Evolutionary conservation across 2,113 vertebrate species (phyloP).

Genomic region (Nothoprocta perdicaria): DNA sequence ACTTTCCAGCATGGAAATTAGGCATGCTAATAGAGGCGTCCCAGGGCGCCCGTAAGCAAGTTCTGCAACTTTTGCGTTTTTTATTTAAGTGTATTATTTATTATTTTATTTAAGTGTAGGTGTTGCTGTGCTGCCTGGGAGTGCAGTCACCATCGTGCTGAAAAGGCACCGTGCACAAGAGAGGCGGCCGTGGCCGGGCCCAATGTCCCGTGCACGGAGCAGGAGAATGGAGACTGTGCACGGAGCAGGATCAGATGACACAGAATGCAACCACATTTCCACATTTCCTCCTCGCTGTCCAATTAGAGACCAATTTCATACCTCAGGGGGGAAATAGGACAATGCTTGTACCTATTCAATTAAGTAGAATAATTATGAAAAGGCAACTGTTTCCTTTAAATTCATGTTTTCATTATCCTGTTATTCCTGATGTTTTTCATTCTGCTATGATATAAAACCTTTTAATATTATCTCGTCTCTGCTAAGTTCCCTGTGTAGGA

Average conservation of each 20-base stretch:
- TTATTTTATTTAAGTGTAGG: rapidly evolving
- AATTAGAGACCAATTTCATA: neutral
- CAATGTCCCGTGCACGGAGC: rapidly evolving
- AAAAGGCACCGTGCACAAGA: rapidly evolving
- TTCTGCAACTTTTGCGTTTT: too few relatives aligned
- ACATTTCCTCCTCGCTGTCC: neutral
- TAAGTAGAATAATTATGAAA: neutral
- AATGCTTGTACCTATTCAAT: neutral
- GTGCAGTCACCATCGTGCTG: neutral
- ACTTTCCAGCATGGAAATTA: neutral
- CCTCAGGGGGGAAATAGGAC: neutral
- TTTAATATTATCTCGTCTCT: slow-evolving; percentile 14
- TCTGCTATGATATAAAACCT: slow-evolving; percentile 1
- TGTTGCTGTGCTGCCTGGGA: neutral
- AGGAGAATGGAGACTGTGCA: rapidly evolving
- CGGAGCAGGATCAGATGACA: rapidly evolving
- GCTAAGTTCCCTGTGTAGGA: slow-evolving; percentile 12
- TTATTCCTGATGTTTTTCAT: neutral
- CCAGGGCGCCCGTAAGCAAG: rapidly evolving
- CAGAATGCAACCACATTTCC: neutral
- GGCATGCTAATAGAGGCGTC: rapidly evolving
- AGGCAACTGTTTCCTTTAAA: neutral
- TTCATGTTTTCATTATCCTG: neutral
- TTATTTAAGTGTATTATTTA: rapidly evolving
- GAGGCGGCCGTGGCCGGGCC: neutral